Base-by-base conservation (phyloP, 2,113 vertebrate species). In the Choloepus hoffmanni region DNA sequence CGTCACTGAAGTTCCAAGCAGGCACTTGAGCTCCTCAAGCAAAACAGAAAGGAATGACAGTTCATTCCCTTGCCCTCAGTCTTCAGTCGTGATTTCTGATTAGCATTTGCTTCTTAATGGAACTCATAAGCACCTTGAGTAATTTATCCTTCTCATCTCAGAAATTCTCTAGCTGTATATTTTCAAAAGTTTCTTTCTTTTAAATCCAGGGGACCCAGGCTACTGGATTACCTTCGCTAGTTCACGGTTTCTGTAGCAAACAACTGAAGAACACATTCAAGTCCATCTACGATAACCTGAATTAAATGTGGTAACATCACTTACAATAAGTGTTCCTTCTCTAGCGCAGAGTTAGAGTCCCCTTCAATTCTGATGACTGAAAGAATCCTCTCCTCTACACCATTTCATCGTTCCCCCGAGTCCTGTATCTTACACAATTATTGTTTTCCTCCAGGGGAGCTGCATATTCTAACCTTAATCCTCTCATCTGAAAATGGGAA, bases 101-200 rank as follows among this genome's bases (percentile, higher is more conserved):
- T 74, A 85, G 45, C 65, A 28, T 3, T 0, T 60, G 23, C 18
- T 92, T 45, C 92, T 97, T 74, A 55, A 79, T n/a, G 85, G 90
- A 90, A 89, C 43, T 93, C 30, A 45, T 76, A 96, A 95, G 81
- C 84, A 93, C 53, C 13, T 0, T 0, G 24, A 85, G 45, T 95
- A 62, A 73, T 82, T 97, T 74, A 72, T 55, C 55, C 95, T 97
- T 79, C 95, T 94, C 45, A 55, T 89, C 97, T 92, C 85, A 89
- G 58, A 77, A 88, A 81, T 98, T 97, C 95, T 89, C 94, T 65
- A 93, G 68, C 81, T 85, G 63, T n/a, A 63, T 0, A 0, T 63
- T 94, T 92, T n/a, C 63, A 92, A 94, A 92, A 94, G 89, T 96
- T 96, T 85, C 90, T 96, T 94, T 97, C 94, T 93, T 95, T 94